Conservation (phyloP, 2,888 invertebrate genomes). For the Tachina grossa region DNA sequence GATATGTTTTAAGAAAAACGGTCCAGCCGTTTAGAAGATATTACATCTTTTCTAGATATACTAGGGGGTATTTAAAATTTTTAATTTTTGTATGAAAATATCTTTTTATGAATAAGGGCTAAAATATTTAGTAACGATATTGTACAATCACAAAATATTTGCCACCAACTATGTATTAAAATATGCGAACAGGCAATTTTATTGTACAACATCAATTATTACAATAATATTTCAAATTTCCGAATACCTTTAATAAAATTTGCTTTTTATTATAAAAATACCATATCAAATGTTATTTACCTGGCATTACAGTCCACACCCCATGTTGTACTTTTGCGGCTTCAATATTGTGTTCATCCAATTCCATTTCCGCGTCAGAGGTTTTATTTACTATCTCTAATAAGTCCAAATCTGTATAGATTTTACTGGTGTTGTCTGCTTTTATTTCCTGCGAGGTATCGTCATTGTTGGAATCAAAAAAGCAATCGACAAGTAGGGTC, state of each 20-base stretch:
- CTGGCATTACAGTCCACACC: conserved; percentile 77
- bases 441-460: conserved; percentile 47
- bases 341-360: conserved; percentile 28
- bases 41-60: too few species aligned
- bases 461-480: conserved; percentile 52
- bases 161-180: too few species aligned
- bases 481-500: conserved; percentile 72
- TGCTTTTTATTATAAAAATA: background rate
- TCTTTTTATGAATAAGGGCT: too few species aligned
- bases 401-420: conserved; percentile 73
- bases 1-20: too few species aligned
- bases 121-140: too few species aligned
- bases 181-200: too few species aligned
- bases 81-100: too few species aligned
- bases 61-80: too few species aligned
- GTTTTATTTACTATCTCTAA: conserved; percentile 59
- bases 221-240: too few species aligned
- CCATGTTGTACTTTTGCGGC: conserved; percentile 73
- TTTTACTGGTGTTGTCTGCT: conserved; percentile 53
- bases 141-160: too few species aligned
- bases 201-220: too few species aligned
- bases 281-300: conserved; percentile 69
- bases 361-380: conserved; percentile 44
- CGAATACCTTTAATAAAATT: background rate
- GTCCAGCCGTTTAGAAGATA: too few species aligned